Base-by-base conservation (phyloP, 2,113 vertebrate species). In the Alligator mississippiensis region DNA sequence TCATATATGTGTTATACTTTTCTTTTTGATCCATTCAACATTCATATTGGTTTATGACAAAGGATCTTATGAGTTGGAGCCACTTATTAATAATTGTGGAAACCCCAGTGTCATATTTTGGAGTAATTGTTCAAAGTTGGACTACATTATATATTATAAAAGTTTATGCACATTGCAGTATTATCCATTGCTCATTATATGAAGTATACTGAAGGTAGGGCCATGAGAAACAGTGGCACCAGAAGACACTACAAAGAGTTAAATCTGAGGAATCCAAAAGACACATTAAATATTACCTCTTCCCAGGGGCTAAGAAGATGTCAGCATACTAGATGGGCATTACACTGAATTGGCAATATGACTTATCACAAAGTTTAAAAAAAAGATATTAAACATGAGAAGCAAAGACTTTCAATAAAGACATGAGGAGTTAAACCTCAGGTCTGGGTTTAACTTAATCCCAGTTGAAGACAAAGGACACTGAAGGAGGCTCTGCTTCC, bases 1-100 rank as follows among this genome's bases (percentile, higher is more conserved):
- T 27, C 58, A 59, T 78, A 77, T 47, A 63, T 84, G 91, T 94
- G 12, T 87, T 96, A 75, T 64, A 11, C 55, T 47, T 38, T 72
- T 88, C 64, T 75, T 78, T 90, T 85, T 93, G 88, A 82, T 87
- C 87, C 1, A 0, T 30, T 27, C n/a, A 30, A 28, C 54, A 77
- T 81, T 74, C 68, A 85, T 9, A 79, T 57, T 30, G 15, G 76
- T 92, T 84, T 76, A 55, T 62, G 28, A 70, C 19, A 89, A 81
- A 93, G 11, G 3, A 47, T 6, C 81, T 90, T 3, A 75, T 62
- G 4, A 87, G 2, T 15, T 19, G 38, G 57, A 82, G 77, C 64
- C 38, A 54, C 47, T 76, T 58, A n/a, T 14, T 30, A 81, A 89
- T 30, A 25, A 38, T 4, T 34, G 15, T 83, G 47, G 24, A 38